phyloP scores from a whole-genome alignment of 2,888 invertebrate genomes.

The Idaea biselata region DNA sequence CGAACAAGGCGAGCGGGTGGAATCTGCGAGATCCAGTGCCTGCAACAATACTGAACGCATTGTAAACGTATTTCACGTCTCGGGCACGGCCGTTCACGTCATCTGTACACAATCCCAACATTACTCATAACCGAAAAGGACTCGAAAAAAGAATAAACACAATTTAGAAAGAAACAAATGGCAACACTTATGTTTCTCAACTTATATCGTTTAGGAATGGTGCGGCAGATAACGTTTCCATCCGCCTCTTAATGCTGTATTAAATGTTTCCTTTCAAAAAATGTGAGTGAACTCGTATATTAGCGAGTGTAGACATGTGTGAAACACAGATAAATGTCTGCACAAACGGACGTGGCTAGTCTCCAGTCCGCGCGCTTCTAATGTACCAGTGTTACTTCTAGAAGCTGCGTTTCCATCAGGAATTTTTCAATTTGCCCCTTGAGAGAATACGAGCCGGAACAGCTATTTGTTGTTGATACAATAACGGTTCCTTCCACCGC shows the following conservation, averaged over 20 bases:
- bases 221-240: constrained; percentile 65
- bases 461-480: constrained; percentile 41
- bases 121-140: constrained; percentile 68
- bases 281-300: constrained; percentile 36
- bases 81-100: constrained; percentile 49
- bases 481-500: constrained; percentile 26
- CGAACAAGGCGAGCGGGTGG: constrained; percentile 45
- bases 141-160: constrained; percentile 62
- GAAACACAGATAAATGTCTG: constrained; percentile 45
- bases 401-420: constrained; percentile 42
- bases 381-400: constrained; percentile 23
- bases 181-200: constrained; percentile 71
- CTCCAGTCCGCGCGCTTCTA: constrained; percentile 6
- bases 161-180: constrained; percentile 68
- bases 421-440: constrained; percentile 63
- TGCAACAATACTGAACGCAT: constrained; percentile 52
- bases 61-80: constrained; percentile 56
- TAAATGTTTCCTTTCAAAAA: constrained; percentile 42
- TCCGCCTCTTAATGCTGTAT: constrained; percentile 65
- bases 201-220: constrained; percentile 64
- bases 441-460: constrained; percentile 50
- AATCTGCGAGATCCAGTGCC: constrained; percentile 53
- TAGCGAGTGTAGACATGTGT: constrained; percentile 41
- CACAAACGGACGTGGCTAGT: constrained; percentile 17
- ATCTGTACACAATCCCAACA: constrained; percentile 51